phyloP scores from a whole-genome alignment of 2,888 invertebrate genomes.

The Xestia rhomboidea region DNA sequence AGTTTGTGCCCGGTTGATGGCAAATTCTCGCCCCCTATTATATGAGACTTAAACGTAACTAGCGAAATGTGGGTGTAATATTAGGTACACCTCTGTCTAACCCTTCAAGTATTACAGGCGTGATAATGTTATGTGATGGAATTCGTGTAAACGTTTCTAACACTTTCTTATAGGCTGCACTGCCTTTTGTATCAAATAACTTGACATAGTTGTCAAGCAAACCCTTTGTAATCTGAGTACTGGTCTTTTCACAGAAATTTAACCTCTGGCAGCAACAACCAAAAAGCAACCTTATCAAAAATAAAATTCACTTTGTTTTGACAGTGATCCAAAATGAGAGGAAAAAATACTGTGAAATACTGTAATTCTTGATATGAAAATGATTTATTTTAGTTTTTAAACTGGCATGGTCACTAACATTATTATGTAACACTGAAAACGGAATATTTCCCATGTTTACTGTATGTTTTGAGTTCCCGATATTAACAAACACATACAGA shows the following conservation, averaged over 20 bases:
- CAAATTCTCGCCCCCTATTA: neutral
- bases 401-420: no score
- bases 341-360: neutral
- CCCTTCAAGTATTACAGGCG: neutral
- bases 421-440: no score
- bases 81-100: no score
- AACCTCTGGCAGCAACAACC: neutral
- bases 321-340: neutral
- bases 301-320: no score
- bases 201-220: neutral
- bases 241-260: neutral
- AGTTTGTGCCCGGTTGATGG: neutral
- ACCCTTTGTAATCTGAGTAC: neutral
- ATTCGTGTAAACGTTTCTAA: neutral
- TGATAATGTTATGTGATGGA: neutral
- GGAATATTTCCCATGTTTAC: no score
- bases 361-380: neutral
- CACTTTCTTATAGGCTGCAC: neutral
- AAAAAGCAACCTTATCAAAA: neutral
- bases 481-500: no score
- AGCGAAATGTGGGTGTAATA: no score
- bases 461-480: no score
- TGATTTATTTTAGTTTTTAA: no score
- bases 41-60: neutral
- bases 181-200: neutral